Conservation (phyloP, 30 jellyfish, hydroid and myxozoan genomes). For the Rhopilema esculentum region DNA sequence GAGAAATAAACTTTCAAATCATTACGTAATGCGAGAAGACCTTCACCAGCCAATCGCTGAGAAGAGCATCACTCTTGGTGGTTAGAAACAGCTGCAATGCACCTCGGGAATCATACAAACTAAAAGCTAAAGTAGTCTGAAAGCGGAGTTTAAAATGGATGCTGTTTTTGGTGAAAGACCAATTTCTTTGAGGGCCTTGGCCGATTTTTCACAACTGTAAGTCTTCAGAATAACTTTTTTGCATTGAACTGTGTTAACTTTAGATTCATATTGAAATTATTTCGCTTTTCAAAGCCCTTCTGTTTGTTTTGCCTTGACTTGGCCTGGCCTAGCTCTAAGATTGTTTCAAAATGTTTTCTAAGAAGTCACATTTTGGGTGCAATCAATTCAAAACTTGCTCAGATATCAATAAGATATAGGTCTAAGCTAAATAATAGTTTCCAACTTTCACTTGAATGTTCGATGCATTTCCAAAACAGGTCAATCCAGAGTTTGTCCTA, state of each 20-base stretch:
- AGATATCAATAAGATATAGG: too few species aligned
- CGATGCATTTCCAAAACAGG: too few species aligned
- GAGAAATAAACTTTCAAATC: not conserved
- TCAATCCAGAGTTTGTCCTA: too few species aligned
- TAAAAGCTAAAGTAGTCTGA: not conserved
- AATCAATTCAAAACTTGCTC: too few species aligned
- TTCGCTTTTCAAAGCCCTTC: not conserved
- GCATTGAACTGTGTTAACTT: too few species aligned
- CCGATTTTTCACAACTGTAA: slow-evolving; percentile 88
- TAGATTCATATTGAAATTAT: not conserved
- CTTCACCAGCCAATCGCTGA: not conserved
- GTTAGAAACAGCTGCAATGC: not conserved
- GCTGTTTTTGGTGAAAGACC: slow-evolving; percentile 91
- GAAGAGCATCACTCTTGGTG: not conserved
- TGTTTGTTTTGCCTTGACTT: too few species aligned
- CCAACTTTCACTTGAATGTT: too few species aligned
- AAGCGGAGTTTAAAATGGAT: slow-evolving; percentile 58
- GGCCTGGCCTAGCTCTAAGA: too few species aligned
- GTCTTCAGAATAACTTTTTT: too few species aligned
- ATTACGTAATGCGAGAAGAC: not conserved
- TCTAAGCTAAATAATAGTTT: too few species aligned
- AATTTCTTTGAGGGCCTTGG: slow-evolving; percentile 77
- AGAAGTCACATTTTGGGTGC: too few species aligned
- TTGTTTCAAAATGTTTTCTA: too few species aligned
- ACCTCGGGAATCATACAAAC: not conserved